Base-by-base conservation (phyloP, 1,140 invertebrate genomes). In the Drosophila bocki region DNA sequence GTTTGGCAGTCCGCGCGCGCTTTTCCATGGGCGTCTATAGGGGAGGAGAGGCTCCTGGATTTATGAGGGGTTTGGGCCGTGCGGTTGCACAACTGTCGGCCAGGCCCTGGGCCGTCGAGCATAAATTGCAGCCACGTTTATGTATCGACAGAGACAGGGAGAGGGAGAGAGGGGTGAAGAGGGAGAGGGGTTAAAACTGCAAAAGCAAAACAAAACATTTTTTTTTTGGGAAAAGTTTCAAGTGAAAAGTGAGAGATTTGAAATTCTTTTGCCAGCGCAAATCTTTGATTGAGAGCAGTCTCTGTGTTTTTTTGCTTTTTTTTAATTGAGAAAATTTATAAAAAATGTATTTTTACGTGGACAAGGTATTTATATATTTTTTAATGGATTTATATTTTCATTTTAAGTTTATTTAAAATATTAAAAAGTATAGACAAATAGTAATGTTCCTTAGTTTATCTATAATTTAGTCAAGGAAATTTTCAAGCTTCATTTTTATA, bases 111-210 rank as follows among this genome's bases (percentile, higher is more conserved):
- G 19, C 22, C 47, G 8, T 13, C n/a, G 26, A 74, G 74, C 82
- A 86, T 85, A 85, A 85, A 85, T 85, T 82, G 82, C 75, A 78
- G 60, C 71, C 60, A 75, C 72, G 72, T 69, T 74, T 80, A 69
- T 84, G 67, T 78, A 68, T 78, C 45, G 63, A 17, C 61, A 68
- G 80, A n/a, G 8, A 11, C 7, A 64, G 64, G 60, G 76, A 62
- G 60, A 72, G 59, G 47, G 59, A 22, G 22, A 22, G 22, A 22
- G 22, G 22, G 22, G 22, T 22, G 22, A 22, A 22, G 2, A 22
- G 50, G 54, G 48, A 32, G 48, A 29, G 50, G 54, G 48, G 41
- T 41, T 39, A 4, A 35, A 65, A 26, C 42, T 41, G 19, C 7
- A 50, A 50, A 50, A 41, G 45, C 35, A 78, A 44, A 56, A 47